Conservation (phyloP, 2,113 vertebrate species). For the Corythoichthys haematopterus region DNA sequence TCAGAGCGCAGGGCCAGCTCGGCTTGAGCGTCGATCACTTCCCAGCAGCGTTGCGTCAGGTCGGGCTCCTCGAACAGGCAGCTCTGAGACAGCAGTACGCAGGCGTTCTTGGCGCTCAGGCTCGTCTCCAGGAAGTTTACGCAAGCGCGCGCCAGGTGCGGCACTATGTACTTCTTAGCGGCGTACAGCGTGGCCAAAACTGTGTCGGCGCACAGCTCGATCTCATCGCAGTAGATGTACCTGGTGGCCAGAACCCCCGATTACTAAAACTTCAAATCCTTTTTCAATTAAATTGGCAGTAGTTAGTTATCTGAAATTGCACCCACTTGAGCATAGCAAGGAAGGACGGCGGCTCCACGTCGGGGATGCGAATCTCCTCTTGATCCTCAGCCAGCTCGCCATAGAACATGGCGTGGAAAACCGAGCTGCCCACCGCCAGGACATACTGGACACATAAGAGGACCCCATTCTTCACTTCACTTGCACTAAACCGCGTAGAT, state of each 20-base stretch:
- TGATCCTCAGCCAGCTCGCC: constrained; percentile 97
- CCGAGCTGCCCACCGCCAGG: constrained; percentile 95
- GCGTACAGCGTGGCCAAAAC: constrained; percentile 97
- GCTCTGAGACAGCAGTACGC: constrained; percentile 95
- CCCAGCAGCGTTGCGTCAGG: constrained; percentile 95
- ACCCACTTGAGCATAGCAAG: constrained; percentile 95
- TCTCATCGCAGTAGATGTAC: constrained; percentile 98
- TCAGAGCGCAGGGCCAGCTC: constrained; percentile 94
- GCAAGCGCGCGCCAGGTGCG: constrained; percentile 91
- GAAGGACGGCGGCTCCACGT: constrained; percentile 94
- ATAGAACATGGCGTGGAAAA: constrained; percentile 99
- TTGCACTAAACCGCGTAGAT: too few relatives aligned
- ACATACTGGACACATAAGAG: constrained; percentile 77
- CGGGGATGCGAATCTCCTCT: constrained; percentile 97
- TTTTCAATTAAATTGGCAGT: too few relatives aligned
- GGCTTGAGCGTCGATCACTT: constrained; percentile 95
- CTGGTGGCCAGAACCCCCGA: constrained; percentile 59
- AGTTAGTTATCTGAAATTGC: background rate
- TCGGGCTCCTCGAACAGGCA: constrained; percentile 96
- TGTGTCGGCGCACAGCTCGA: constrained; percentile 92
- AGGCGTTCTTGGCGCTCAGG: constrained; percentile 94
- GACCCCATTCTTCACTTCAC: too few relatives aligned
- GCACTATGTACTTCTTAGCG: constrained; percentile 97
- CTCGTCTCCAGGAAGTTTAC: constrained; percentile 97
- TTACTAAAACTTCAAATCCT: background rate